These are phyloP conservation scores for Cotesia vestalis DNA, from an alignment of 1,140 invertebrate species.

Conservation along the genomic window DNA sequence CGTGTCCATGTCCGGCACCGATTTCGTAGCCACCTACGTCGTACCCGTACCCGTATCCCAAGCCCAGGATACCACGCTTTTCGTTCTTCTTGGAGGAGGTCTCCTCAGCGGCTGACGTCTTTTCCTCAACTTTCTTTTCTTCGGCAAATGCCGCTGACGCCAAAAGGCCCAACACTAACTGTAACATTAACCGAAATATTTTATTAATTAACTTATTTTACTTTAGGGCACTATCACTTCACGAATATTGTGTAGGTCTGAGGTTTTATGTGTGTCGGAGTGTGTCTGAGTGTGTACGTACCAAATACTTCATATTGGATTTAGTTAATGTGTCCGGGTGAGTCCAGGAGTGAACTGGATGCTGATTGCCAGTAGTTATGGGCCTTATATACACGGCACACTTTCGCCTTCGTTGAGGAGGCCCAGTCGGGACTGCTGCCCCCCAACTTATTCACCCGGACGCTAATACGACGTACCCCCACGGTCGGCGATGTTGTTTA, in stretches of 20 bases:
- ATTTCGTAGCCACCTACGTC: conserved; percentile 69
- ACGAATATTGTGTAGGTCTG: conserved; percentile 9
- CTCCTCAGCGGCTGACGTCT: conserved; percentile 44
- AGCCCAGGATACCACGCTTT: conserved; percentile 69
- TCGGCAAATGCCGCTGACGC: conserved; percentile 71
- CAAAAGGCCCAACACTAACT: conserved; percentile 79
- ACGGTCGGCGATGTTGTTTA: conserved; percentile 18
- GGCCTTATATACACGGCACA: conserved; percentile 70
- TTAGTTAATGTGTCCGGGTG: conserved; percentile 65
- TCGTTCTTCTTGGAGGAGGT: conserved; percentile 70
- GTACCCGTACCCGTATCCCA: conserved; percentile 71
- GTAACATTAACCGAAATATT: conserved; percentile 47
- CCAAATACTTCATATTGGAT: conserved; percentile 65
- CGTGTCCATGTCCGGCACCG: conserved; percentile 57
- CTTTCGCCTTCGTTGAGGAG: conserved; percentile 62
- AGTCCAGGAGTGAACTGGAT: conserved; percentile 78
- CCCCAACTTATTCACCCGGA: conserved; percentile 45
- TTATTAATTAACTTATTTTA: neutral
- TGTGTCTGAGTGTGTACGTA: conserved; percentile 48
- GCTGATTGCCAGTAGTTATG: conserved; percentile 70
- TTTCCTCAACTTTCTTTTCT: conserved; percentile 69
- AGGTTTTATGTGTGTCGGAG: neutral
- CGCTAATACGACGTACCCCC: conserved; percentile 41
- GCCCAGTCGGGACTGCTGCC: conserved; percentile 42
- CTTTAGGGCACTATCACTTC: neutral